Base-by-base conservation (phyloP, 1,140 invertebrate genomes). In the Bombus polaris region DNA sequence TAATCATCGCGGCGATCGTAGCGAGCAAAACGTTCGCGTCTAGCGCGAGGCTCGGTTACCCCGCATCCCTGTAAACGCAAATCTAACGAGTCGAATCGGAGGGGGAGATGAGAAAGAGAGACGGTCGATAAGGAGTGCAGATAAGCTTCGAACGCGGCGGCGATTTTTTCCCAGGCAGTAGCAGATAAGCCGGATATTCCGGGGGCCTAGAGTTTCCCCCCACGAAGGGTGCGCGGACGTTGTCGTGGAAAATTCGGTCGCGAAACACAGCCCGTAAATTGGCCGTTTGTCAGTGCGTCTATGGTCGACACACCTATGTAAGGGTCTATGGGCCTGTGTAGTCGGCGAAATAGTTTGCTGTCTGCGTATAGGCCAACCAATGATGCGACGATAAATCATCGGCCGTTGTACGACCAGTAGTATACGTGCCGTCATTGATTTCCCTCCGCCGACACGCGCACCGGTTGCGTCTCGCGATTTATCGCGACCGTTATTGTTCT, bases 1-100 rank as follows among this genome's bases (percentile, higher is more conserved):
- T 89, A 76, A 89, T 89, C 84, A 74, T 86, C 53, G 53, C 70
- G 72, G 62, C 62, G 86, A 37, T 88, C 86, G 86, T 82, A 66
- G 25, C 77, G 42, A 13, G 59, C 66, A 47, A 74, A 81, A 70
- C 81, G 80, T 47, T 65, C 53, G 37, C 66, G 44, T 44, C 25
- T 32, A 71, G 18, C 76, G 79, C 47, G 59, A n/a, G 28, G 59
- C 65, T 88, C 78, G 85, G 66, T 87, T 77, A 88, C 74, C 39
- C 76, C 59, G 70, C 76, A 68, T 80, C 35, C 59, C 47, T 44
- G 32, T 57, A 42, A 85, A 87, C 72, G 86, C 87, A 76, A 87
- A 88, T 88, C 83, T 85, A 85, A 85, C 77, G 82, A 85, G 71
- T 66, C 25, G 73, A 76, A 76, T 25, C n/a, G 32, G 5, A 10